A percentile compares a stretch with the other conserved stretches of the same genome.
Evolutionary conservation across 2,888 invertebrate species (phyloP).

Genomic region (Drosophila tripunctata): DNA sequence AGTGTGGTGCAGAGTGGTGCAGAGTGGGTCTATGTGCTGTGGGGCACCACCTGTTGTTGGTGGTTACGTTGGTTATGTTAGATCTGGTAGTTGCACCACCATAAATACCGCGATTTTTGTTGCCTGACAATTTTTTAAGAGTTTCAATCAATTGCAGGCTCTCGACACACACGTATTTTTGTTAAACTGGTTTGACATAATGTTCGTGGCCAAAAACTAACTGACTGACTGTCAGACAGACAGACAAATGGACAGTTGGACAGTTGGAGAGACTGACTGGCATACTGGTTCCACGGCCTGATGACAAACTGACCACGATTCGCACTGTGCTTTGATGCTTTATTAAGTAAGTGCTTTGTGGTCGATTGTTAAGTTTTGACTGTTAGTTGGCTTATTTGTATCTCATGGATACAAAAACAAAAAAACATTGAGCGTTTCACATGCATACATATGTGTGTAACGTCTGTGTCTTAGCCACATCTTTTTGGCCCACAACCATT

Average conservation of each 20-base stretch:
- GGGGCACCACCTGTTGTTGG: slow-evolving; percentile 9
- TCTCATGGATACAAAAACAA: slow-evolving; percentile 49
- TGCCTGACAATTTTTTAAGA: slow-evolving; percentile 31
- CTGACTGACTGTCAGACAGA: neutral
- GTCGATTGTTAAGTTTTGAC: slow-evolving; percentile 11
- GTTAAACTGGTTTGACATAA: slow-evolving; percentile 73
- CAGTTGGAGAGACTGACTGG: slow-evolving; percentile 20
- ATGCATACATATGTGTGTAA: neutral
- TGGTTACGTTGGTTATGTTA: slow-evolving; percentile 46
- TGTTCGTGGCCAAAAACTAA: slow-evolving; percentile 39
- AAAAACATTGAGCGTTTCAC: neutral
- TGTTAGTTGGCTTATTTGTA: slow-evolving; percentile 50
- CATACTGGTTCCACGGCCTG: slow-evolving; percentile 42
- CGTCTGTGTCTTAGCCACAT: neutral
- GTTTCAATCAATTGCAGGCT: slow-evolving; percentile 57
- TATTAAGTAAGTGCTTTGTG: slow-evolving; percentile 36
- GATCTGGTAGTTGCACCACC: slow-evolving; percentile 58
- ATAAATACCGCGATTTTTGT: slow-evolving; percentile 45
- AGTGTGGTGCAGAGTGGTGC: neutral
- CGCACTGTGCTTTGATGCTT: slow-evolving; percentile 28
- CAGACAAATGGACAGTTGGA: slow-evolving; percentile 21
- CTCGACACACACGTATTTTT: slow-evolving; percentile 20
- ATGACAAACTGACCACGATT: slow-evolving; percentile 29
- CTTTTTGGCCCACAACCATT: slow-evolving; percentile 57
- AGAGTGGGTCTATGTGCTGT: too few relatives aligned